phyloP scores from a whole-genome alignment of 2,797 vertebrate species.

The Kryptopterus vitreolus region DNA sequence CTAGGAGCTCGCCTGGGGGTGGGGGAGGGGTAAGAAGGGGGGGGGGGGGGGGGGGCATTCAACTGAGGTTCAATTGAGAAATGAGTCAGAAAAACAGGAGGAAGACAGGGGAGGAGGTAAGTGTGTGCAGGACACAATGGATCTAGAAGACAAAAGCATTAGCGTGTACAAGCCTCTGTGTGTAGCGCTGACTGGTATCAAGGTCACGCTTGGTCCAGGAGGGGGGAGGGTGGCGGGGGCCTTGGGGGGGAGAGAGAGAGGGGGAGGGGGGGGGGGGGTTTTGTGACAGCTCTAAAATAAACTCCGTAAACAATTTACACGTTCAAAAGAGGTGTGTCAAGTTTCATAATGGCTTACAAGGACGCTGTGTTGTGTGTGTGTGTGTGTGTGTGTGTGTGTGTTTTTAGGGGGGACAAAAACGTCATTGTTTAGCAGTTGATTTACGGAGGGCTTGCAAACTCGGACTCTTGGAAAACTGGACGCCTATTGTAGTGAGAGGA shows the following conservation, averaged over 20 bases:
- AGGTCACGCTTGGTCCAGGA: neutral
- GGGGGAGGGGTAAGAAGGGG: no score
- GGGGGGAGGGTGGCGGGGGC: no score
- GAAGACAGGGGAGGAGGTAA: neutral
- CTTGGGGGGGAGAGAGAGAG: no score
- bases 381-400: slow-evolving; percentile 40
- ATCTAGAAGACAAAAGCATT: neutral
- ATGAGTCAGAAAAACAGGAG: neutral
- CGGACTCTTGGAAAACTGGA: slow-evolving; percentile 69
- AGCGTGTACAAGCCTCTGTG: neutral
- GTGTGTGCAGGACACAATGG: neutral
- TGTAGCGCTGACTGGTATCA: neutral
- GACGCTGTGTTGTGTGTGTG: slow-evolving; percentile 32
- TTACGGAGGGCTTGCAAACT: slow-evolving; percentile 61
- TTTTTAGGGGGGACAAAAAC: slow-evolving; percentile 54
- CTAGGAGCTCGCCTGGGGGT: neutral
- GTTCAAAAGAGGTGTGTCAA: slow-evolving; percentile 64
- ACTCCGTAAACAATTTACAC: slow-evolving; percentile 65
- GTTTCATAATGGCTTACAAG: slow-evolving; percentile 60
- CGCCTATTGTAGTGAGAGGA: slow-evolving; percentile 68
- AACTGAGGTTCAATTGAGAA: neutral
- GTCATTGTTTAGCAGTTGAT: slow-evolving; percentile 78
- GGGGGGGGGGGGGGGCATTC: no score
- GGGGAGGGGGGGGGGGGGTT: neutral
- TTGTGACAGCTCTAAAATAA: slow-evolving; percentile 49